Base-by-base conservation (phyloP, 2,797 vertebrate genomes). In the Nyctalus aviator region DNA sequence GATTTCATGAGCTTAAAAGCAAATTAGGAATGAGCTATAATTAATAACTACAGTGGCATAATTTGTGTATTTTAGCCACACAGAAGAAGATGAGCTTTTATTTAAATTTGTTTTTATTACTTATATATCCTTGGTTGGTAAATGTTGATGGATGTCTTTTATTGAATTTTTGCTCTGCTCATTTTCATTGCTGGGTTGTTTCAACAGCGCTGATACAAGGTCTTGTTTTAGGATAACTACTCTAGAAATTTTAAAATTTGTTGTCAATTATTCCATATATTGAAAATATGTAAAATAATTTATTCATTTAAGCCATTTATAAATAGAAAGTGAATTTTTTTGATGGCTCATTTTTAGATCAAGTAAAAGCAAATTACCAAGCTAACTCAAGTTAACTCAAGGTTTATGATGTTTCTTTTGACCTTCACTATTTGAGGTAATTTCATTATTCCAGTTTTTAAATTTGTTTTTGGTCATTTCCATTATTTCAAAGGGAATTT, bases 291-390 rank as follows among this genome's bases (percentile, higher is more conserved):
- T 53, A 46, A 90, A 92, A 87, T 92, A 93, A 90, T 90, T 86
- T 95, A n/a, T 89, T 90, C 20, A 90, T 53, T 90, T 91, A 91
- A 94, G n/a, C 91, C 18, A 89, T 92, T 93, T 95, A 23, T 89
- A 94, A 91, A 89, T 94, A 78, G 20, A 92, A 92, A 84, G 17
- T 91, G 11, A 82, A 55, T 94, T 88, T 90, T 15, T 85, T 96
- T 87, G 32, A 73, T 94, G 23, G 32, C 37, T 95, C 9, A 62
- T 66, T 86, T 95, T 93, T 94, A 75, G 30, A 48, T 88, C 48
- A 94, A 93, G 46, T n/a, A 62, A 96, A 84, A 90, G 11, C 59
- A 94, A 93, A 68, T 78, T 71, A 64, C 44, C 84, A 50, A 90
- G 12, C 32, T 94, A 8, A n/a, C 17, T 37, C 72, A 72, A 41